Percentiles rank a stretch among this genome's conserved stretches.
Conservation (phyloP, 2,113 vertebrate species). For the Pterocles orientalis region DNA sequence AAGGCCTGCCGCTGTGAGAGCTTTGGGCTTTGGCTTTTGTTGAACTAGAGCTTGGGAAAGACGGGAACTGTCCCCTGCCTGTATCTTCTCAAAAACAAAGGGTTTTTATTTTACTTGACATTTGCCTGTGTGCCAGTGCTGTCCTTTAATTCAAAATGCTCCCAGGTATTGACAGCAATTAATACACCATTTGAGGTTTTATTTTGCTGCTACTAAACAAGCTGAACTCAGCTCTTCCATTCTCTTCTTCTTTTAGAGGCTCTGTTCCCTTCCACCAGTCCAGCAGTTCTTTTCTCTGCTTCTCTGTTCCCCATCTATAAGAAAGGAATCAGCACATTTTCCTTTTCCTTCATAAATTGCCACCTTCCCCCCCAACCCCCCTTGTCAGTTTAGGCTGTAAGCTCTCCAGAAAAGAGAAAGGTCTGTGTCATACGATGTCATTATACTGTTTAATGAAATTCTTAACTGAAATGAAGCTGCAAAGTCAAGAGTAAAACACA, state of each 20-base stretch:
- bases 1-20: not conserved
- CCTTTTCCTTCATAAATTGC: not conserved
- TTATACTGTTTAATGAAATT: not conserved
- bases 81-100: not conserved
- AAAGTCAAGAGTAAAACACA: conserved; percentile 14
- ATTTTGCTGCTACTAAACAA: not conserved
- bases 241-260: not conserved
- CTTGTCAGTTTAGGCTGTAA: not conserved
- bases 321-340: not conserved
- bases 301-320: not conserved
- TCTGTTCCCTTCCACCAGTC: not conserved
- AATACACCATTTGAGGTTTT: not conserved
- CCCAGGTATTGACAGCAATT: not conserved
- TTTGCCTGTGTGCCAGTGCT: not conserved
- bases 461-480: not conserved
- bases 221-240: not conserved
- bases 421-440: not conserved
- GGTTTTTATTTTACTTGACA: not conserved
- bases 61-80: not conserved
- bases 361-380: not conserved
- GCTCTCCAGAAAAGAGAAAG: not conserved
- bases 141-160: not conserved
- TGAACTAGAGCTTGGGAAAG: not conserved
- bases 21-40: not conserved
- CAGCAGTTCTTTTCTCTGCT: not conserved